Evolutionary conservation across 2,888 invertebrate species (phyloP), one percentile per base, ranked within the genome.

Genomic region (Scaptomyza caliginosa): DNA sequence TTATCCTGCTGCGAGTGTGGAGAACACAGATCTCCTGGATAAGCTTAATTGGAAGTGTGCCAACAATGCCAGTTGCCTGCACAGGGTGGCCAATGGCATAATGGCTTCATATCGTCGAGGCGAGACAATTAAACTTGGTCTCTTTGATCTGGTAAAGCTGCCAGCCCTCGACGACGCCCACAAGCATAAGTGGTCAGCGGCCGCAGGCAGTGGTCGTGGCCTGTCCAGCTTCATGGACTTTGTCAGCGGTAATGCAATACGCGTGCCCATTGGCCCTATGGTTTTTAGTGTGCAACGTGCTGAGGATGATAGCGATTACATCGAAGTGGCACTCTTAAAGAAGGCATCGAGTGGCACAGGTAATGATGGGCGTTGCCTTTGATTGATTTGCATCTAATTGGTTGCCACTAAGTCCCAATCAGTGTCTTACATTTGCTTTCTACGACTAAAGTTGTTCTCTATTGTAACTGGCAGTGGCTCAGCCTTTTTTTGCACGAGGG

Each of bases 31-130:
- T 43, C 70, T 91, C 21, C 46, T 88, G 59, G 88, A 90, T 50
- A 89, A 90, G 64, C 77, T 91, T n/a, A 90, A 88, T 42, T 91
- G 91, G 91, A 84, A 85, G 77, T 94, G 94, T 90, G 93, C 93
- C 89, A 94, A 94, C 81, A 94, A 94, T 89, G 93, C 93, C 28
- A 93, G 93, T 65, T 94, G 94, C 77, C 92, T 94, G 32, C 92
- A 93, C 56, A 78, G 90, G 30, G 89, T 94, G 83, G 92, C 93
- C 17, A 92, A 89, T 64, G 92, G 93, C 69, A 91, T 94, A 48
- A 88, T 93, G 58, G 92, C 90, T 74, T 93, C 92, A 74, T 92
- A 94, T 63, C 90, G 92, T 51, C 92, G 92, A 51, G 92, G 93
- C 76, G 93, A 92, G 77, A 91, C 93, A 50, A 92, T 94, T 62